These are phyloP conservation scores for Didymodactylos carnosus DNA, from an alignment of 2,888 invertebrate species.

Conservation along the genomic window DNA sequence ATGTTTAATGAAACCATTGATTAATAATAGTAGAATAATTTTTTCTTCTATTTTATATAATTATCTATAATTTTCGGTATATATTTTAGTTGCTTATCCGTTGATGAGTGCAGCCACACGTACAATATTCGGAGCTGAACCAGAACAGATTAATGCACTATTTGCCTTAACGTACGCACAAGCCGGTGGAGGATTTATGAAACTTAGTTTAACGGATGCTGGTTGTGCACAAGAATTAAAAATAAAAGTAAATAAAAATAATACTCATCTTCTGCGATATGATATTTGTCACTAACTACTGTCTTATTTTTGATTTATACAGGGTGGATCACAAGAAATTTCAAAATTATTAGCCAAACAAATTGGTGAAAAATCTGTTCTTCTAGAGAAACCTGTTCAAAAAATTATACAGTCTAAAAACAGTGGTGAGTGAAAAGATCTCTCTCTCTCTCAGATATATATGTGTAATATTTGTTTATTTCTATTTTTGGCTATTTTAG, in stretches of 20 bases:
- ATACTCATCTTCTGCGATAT: background rate
- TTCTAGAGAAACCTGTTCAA: background rate
- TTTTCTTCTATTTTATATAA: background rate
- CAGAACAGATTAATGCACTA: conserved; percentile 27
- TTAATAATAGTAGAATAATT: conserved; percentile 18
- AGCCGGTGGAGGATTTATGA: conserved; percentile 25
- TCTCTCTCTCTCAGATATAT: background rate
- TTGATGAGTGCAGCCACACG: conserved; percentile 22
- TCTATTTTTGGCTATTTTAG: background rate
- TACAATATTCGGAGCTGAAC: conserved; percentile 28
- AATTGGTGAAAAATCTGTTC: background rate
- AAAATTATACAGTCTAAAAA: conserved; percentile 2
- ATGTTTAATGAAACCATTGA: conserved; percentile 19
- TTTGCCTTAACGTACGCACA: conserved; percentile 26
- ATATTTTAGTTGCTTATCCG: conserved; percentile 22
- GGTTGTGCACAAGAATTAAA: conserved; percentile 26
- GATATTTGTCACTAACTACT: background rate
- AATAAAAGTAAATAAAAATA: conserved; percentile 22
- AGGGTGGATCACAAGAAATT: conserved; percentile 15
- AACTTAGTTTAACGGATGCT: conserved; percentile 13
- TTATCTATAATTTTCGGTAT: background rate
- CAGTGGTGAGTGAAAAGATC: background rate
- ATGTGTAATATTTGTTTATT: background rate
- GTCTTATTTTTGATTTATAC: background rate
- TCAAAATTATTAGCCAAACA: conserved; percentile 4